phyloP scores from a whole-genome alignment of 2,113 vertebrate species.

The Choloepus hoffmanni region DNA sequence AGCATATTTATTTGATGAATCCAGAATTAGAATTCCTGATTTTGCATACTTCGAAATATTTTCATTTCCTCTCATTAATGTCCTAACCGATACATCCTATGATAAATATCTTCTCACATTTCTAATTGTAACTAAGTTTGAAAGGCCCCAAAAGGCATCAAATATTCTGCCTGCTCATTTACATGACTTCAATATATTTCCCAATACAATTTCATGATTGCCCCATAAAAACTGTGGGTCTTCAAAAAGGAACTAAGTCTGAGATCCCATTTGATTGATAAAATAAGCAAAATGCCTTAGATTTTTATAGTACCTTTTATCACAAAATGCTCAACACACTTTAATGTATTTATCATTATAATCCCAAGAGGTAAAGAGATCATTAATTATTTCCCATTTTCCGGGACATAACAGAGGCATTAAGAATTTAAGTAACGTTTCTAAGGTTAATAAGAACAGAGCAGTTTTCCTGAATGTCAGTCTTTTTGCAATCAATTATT shows the following conservation, averaged over 20 bases:
- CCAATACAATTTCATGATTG: slow-evolving; percentile 74
- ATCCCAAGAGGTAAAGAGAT: slow-evolving; percentile 52
- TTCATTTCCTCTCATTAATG: slow-evolving; percentile 61
- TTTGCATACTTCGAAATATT: slow-evolving; percentile 58
- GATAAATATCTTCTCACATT: slow-evolving; percentile 63
- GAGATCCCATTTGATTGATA: slow-evolving; percentile 72
- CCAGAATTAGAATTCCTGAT: slow-evolving; percentile 46
- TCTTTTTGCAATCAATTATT: slow-evolving; percentile 38
- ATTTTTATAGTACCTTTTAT: slow-evolving; percentile 78
- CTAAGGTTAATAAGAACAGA: slow-evolving; percentile 68
- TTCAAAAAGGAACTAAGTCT: slow-evolving; percentile 73
- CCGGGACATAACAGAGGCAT: slow-evolving; percentile 44
- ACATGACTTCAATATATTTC: slow-evolving; percentile 70
- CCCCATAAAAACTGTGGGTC: slow-evolving; percentile 72
- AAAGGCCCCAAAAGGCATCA: slow-evolving; percentile 60
- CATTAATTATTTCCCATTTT: slow-evolving; percentile 75
- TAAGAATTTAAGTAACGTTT: slow-evolving; percentile 71
- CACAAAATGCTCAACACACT: slow-evolving; percentile 70
- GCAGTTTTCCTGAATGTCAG: slow-evolving; percentile 45
- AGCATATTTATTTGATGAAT: slow-evolving; percentile 48
- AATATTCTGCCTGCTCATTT: slow-evolving; percentile 61
- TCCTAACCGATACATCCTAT: background rate
- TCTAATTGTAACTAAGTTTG: slow-evolving; percentile 74
- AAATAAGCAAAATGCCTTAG: slow-evolving; percentile 78
- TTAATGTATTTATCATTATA: slow-evolving; percentile 77